phyloP scores from a whole-genome alignment of 2,888 invertebrate genomes.

The Sericinus montela region DNA sequence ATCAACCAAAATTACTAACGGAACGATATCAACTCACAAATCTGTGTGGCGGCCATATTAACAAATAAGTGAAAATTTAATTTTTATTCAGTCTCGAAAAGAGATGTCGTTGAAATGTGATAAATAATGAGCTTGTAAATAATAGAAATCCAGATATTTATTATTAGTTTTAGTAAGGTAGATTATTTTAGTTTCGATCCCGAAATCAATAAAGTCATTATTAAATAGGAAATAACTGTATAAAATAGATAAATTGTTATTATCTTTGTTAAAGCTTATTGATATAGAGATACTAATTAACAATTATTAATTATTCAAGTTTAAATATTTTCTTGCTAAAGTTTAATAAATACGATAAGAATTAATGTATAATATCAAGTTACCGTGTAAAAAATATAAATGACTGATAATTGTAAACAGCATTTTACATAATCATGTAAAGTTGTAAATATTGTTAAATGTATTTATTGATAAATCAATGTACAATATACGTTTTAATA shows the following conservation, averaged over 20 bases:
- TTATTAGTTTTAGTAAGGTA: slow-evolving; percentile 40
- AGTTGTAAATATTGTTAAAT: slow-evolving; percentile 53
- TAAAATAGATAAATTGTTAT: slow-evolving; percentile 42
- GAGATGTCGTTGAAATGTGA: slow-evolving; percentile 67
- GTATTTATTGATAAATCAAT: slow-evolving; percentile 32
- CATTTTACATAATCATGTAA: slow-evolving; percentile 41
- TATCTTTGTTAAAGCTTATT: slow-evolving; percentile 66
- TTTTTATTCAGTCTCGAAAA: slow-evolving; percentile 35
- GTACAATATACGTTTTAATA: slow-evolving; percentile 21
- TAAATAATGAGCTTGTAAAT: slow-evolving; percentile 77
- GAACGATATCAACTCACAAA: slow-evolving; percentile 79
- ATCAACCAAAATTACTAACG: slow-evolving; percentile 79
- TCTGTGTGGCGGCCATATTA: slow-evolving; percentile 88
- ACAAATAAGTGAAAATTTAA: slow-evolving; percentile 36
- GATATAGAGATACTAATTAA: slow-evolving; percentile 32
- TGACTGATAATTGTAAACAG: slow-evolving; percentile 61
- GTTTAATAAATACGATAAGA: slow-evolving; percentile 16
- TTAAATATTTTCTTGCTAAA: slow-evolving; percentile 25
- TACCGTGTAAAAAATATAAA: slow-evolving; percentile 38
- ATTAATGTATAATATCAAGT: slow-evolving; percentile 14
- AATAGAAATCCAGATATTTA: slow-evolving; percentile 41
- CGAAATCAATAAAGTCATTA: slow-evolving; percentile 38
- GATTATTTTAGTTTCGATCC: slow-evolving; percentile 38
- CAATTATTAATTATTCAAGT: slow-evolving; percentile 30
- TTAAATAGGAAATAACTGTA: slow-evolving; percentile 42